phyloP scores from a whole-genome alignment of 2,888 invertebrate species.

The Polymixis flavicincta region DNA sequence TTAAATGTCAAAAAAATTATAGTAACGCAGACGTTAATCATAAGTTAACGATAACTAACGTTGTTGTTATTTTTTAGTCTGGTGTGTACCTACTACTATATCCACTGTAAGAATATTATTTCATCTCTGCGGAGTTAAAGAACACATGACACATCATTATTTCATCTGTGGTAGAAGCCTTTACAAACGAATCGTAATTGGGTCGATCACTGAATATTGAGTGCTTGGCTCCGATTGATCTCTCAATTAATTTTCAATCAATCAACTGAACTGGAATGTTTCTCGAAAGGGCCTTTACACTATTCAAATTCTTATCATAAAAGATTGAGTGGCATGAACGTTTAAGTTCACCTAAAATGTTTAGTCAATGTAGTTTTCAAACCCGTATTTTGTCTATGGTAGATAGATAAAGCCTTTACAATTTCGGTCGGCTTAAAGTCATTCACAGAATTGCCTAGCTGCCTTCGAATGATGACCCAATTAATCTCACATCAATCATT shows the following conservation, averaged over 20 bases:
- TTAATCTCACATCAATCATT: conserved; percentile 35
- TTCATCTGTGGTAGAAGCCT: conserved; percentile 19
- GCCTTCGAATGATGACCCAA: conserved; percentile 31
- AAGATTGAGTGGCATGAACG: background rate
- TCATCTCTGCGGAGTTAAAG: background rate
- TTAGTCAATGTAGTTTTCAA: background rate
- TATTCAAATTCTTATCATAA: background rate
- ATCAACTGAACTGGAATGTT: conserved; percentile 1
- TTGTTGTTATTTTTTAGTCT: too few species aligned
- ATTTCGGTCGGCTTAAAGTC: background rate
- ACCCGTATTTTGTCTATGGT: background rate
- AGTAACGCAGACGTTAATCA: too few species aligned
- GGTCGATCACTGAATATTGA: conserved; percentile 6
- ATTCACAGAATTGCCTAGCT: background rate
- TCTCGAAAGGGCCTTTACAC: background rate
- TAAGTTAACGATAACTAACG: too few species aligned
- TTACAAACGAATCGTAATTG: conserved; percentile 17
- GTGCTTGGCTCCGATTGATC: conserved; percentile 17
- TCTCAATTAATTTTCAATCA: conserved; percentile 19
- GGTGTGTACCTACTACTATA: too few species aligned
- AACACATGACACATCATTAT: conserved; percentile 13
- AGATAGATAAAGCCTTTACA: conserved; percentile 1
- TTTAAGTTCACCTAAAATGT: background rate
- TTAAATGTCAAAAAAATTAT: too few species aligned
- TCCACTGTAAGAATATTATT: background rate